Conservation (phyloP, 1,140 invertebrate species). For the Hylaeus anthracinus region DNA sequence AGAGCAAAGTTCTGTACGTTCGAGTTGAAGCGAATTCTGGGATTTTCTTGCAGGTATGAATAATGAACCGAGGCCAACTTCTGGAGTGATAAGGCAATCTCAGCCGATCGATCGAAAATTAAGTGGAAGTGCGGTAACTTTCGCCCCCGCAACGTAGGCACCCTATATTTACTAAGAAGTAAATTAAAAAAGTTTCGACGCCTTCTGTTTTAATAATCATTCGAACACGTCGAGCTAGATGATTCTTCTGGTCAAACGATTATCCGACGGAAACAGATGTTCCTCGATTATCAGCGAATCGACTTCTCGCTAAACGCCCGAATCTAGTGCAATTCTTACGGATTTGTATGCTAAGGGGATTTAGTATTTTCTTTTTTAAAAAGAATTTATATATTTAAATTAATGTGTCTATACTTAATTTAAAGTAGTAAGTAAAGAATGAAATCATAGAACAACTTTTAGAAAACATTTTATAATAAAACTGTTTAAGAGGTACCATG, state of each 20-base stretch:
- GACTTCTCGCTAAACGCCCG: too few species aligned
- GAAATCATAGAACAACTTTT: too few species aligned
- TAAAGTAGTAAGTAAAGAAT: too few species aligned
- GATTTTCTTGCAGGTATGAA: constrained; percentile 50
- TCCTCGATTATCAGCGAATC: not conserved
- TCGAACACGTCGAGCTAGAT: not conserved
- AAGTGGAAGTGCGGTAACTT: constrained; percentile 27
- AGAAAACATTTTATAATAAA: too few species aligned
- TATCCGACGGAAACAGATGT: not conserved
- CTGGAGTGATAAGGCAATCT: constrained; percentile 44
- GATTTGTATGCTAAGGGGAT: too few species aligned
- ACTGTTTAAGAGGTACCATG: too few species aligned
- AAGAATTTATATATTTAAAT: too few species aligned
- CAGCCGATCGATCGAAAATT: constrained; percentile 44
- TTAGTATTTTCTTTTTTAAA: too few species aligned
- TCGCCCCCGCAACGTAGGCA: not conserved
- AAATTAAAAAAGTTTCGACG: constrained; percentile 43
- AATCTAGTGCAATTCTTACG: not conserved
- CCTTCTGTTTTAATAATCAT: constrained; percentile 25
- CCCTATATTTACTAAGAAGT: constrained; percentile 22
- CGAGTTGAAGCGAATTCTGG: constrained; percentile 36
- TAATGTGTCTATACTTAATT: too few species aligned
- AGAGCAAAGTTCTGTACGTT: constrained; percentile 27
- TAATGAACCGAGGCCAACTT: constrained; percentile 33
- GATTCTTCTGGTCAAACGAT: not conserved